Conservation (phyloP, 2,113 vertebrate genomes). For the Peromyscus polionotus region DNA sequence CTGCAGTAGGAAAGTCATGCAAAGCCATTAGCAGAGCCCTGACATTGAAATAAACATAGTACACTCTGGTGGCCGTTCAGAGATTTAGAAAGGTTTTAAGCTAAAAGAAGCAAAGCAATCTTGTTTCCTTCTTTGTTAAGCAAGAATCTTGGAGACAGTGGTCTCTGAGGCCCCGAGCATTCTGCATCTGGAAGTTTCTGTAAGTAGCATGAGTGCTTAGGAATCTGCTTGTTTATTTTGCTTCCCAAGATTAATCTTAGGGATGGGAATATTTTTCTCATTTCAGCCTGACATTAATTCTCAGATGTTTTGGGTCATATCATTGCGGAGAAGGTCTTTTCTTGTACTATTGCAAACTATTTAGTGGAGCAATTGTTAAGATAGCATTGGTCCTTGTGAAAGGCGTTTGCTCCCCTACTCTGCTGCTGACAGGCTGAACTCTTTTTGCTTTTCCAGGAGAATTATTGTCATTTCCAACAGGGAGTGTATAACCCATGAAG, state of each 20-base stretch:
- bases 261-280: constrained; percentile 40
- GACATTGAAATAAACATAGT: constrained; percentile 66
- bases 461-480: constrained; percentile 35
- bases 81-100: constrained; percentile 71
- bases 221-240: constrained; percentile 74
- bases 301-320: constrained; percentile 73
- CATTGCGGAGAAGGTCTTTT: constrained; percentile 65
- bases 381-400: constrained; percentile 53
- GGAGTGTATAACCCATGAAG: constrained; percentile 4
- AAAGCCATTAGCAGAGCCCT: constrained; percentile 66
- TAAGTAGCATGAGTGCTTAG: constrained; percentile 63
- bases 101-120: constrained; percentile 55
- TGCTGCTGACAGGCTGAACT: constrained; percentile 46
- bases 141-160: neutral
- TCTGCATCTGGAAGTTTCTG: constrained; percentile 59
- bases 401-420: constrained; percentile 47
- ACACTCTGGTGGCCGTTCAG: constrained; percentile 48
- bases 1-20: constrained; percentile 72
- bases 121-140: constrained; percentile 44
- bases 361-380: constrained; percentile 72
- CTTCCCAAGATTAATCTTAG: constrained; percentile 45
- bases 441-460: constrained; percentile 50
- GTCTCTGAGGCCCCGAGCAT: neutral
- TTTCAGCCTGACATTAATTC: constrained; percentile 69
- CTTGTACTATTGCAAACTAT: constrained; percentile 69